phyloP scores from a whole-genome alignment of 2,113 vertebrate genomes.

The Hippocampus guttulatus region DNA sequence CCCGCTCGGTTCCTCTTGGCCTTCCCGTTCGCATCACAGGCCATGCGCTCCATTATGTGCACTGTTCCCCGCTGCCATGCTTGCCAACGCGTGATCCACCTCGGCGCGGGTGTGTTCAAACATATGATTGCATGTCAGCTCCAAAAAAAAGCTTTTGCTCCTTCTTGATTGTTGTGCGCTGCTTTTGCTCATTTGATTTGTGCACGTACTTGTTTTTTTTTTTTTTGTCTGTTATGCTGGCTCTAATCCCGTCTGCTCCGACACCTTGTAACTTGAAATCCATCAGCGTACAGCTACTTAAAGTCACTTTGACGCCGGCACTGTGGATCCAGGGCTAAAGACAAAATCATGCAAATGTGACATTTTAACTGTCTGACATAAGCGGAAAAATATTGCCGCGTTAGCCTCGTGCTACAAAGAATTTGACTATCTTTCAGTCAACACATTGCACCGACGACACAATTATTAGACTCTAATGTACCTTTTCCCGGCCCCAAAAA shows the following conservation, averaged over 20 bases:
- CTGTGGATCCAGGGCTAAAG: slow-evolving; percentile 25
- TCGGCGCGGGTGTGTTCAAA: not conserved
- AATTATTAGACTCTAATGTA: not conserved
- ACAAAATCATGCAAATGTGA: slow-evolving; percentile 25
- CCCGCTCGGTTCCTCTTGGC: slow-evolving; percentile 56
- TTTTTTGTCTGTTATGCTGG: not conserved
- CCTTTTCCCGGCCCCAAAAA: not conserved
- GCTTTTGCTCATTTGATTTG: not conserved
- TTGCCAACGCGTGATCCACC: slow-evolving; percentile 27
- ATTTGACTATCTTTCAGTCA: not conserved
- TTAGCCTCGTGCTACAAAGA: not conserved
- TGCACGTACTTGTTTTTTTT: not conserved
- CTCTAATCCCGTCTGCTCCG: not conserved
- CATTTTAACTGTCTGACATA: slow-evolving; percentile 26
- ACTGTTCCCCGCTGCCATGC: slow-evolving; percentile 22
- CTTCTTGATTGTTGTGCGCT: not conserved
- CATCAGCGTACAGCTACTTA: slow-evolving; percentile 18
- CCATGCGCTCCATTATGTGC: slow-evolving; percentile 45
- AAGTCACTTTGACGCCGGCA: slow-evolving; percentile 30
- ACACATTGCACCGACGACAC: not conserved
- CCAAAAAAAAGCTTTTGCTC: not conserved
- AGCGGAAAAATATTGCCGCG: slow-evolving; percentile 8
- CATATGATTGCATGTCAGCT: slow-evolving; percentile 4
- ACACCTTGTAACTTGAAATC: slow-evolving; percentile 13
- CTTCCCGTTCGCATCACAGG: slow-evolving; percentile 41